A percentile compares a stretch with the other conserved stretches of the same genome.
Conservation (phyloP, 1,140 invertebrate species). For the Drosophila fuyamai region DNA sequence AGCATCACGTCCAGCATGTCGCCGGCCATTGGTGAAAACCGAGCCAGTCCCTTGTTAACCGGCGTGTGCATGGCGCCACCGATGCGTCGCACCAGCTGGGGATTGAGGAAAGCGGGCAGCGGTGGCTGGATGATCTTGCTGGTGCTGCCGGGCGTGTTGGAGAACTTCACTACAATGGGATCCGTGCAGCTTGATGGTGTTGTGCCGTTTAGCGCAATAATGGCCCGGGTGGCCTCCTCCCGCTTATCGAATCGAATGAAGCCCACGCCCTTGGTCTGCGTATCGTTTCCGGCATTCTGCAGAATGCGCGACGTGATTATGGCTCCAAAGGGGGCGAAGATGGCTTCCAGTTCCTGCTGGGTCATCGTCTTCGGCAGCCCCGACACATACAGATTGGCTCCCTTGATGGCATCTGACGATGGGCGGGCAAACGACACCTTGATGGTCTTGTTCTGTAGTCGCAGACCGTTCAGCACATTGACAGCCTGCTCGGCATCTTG, state of each 20-base stretch:
- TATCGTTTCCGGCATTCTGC: slow-evolving; percentile 87
- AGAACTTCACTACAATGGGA: slow-evolving; percentile 88
- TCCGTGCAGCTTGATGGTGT: slow-evolving; percentile 87
- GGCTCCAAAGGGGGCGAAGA: slow-evolving; percentile 92
- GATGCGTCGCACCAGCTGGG: slow-evolving; percentile 86
- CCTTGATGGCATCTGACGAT: slow-evolving; percentile 95
- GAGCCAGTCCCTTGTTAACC: slow-evolving; percentile 94
- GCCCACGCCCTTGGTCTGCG: slow-evolving; percentile 87
- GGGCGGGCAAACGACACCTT: slow-evolving; percentile 96
- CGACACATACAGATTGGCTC: slow-evolving; percentile 95
- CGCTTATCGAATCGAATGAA: slow-evolving; percentile 88
- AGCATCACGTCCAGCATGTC: slow-evolving; percentile 92
- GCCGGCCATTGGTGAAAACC: slow-evolving; percentile 93
- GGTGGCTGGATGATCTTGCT: slow-evolving; percentile 85
- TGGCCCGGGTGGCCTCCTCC: slow-evolving; percentile 87
- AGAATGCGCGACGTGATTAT: slow-evolving; percentile 95
- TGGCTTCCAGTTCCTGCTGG: slow-evolving; percentile 92
- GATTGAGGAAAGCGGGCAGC: slow-evolving; percentile 86
- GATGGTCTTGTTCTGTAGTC: slow-evolving; percentile 95
- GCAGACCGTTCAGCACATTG: slow-evolving; percentile 93
- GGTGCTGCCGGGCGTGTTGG: slow-evolving; percentile 87
- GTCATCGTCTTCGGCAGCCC: slow-evolving; percentile 94
- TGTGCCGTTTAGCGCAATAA: slow-evolving; percentile 87
- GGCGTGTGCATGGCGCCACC: slow-evolving; percentile 92
- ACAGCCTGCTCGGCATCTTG: slow-evolving; percentile 96